These are phyloP conservation scores for Ichneumoninae sp. DNA, from an alignment of 2,888 invertebrate species.

Conservation along the genomic window DNA sequence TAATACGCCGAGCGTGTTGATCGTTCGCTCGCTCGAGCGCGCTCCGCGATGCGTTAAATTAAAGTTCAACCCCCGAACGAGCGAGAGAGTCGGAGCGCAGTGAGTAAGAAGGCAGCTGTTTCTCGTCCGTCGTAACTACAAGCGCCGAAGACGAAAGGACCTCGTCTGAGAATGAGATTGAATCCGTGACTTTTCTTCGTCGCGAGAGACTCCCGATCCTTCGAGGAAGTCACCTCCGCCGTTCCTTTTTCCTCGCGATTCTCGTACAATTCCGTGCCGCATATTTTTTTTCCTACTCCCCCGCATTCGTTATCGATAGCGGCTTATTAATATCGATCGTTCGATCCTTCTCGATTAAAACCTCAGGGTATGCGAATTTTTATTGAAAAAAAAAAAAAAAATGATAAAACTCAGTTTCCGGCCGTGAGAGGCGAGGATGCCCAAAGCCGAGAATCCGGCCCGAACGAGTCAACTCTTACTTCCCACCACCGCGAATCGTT, in stretches of 20 bases:
- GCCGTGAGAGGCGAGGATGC: neutral
- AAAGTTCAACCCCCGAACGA: constrained; percentile 79
- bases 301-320: neutral
- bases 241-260: neutral
- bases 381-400: neutral
- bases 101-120: constrained; percentile 60
- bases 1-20: constrained; percentile 64
- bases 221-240: neutral
- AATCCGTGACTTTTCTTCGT: constrained; percentile 71
- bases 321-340: neutral
- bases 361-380: neutral
- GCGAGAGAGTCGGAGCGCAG: constrained; percentile 59
- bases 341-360: neutral
- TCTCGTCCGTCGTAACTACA: constrained; percentile 26
- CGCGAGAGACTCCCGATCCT: constrained; percentile 52
- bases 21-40: constrained; percentile 63
- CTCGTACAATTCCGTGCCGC: neutral
- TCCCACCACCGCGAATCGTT: constrained; percentile 52
- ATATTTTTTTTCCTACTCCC: neutral
- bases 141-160: constrained; percentile 47
- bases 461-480: constrained; percentile 51
- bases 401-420: neutral
- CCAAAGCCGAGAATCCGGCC: constrained; percentile 25
- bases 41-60: constrained; percentile 83
- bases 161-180: constrained; percentile 61